phyloP scores from a whole-genome alignment of 2,113 vertebrate species.

The Crotalus viridis region DNA sequence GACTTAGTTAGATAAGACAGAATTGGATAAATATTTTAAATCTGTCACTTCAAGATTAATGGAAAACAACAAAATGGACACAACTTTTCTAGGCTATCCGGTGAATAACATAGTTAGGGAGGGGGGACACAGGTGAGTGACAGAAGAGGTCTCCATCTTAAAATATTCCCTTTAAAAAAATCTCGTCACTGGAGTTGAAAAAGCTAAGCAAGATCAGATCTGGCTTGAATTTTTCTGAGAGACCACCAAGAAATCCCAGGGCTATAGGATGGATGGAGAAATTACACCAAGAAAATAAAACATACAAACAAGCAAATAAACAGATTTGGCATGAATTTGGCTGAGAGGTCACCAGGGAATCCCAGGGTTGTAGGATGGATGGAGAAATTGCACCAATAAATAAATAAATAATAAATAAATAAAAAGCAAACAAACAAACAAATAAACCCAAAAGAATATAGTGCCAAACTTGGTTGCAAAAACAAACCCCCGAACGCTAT shows the following conservation, averaged over 20 bases:
- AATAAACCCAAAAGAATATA: background rate
- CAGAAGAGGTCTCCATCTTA: background rate
- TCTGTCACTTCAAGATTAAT: background rate
- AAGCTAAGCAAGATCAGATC: background rate
- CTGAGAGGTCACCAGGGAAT: background rate
- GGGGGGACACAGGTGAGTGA: background rate
- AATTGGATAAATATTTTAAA: background rate
- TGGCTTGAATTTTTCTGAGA: background rate
- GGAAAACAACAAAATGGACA: background rate
- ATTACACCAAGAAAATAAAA: background rate
- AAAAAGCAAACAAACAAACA: too few relatives aligned
- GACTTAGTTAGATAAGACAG: background rate
- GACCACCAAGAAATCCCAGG: background rate
- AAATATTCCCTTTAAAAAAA: background rate
- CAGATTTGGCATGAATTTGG: background rate
- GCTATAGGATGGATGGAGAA: background rate
- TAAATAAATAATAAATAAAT: too few relatives aligned
- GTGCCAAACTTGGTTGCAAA: background rate
- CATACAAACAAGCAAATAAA: too few relatives aligned
- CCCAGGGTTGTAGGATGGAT: background rate
- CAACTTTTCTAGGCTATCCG: background rate
- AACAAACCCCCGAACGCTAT: background rate
- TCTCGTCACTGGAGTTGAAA: background rate
- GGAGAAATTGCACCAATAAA: background rate
- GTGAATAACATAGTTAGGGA: background rate